Evolutionary conservation across 2,888 invertebrate genomes (phyloP).

Genomic region (Nemoura dubitans): DNA sequence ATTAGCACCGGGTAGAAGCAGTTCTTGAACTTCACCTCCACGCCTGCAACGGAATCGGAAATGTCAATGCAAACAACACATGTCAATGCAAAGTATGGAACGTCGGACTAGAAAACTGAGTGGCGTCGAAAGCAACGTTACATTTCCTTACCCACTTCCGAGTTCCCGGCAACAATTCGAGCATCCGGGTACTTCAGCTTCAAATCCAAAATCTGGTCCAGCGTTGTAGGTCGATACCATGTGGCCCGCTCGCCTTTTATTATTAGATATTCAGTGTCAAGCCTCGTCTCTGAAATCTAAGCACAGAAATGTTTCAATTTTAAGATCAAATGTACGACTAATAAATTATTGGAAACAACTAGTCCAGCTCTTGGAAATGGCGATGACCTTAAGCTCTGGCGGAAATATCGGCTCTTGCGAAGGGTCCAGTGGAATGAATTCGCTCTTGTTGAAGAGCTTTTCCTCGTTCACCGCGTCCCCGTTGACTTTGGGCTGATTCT

Average conservation of each 20-base stretch:
- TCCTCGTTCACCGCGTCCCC: slow-evolving; percentile 51
- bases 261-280: slow-evolving; percentile 69
- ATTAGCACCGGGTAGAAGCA: slow-evolving; percentile 81
- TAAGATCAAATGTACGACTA: not conserved
- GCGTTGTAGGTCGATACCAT: slow-evolving; percentile 80
- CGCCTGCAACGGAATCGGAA: slow-evolving; percentile 60
- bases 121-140: not conserved
- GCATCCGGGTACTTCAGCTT: slow-evolving; percentile 74
- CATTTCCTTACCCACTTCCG: slow-evolving; percentile 76
- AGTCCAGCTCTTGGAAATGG: no score
- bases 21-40: slow-evolving; percentile 90
- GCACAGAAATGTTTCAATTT: slow-evolving; percentile 9
- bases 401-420: slow-evolving; percentile 93
- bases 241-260: slow-evolving; percentile 71
- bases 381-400: slow-evolving; percentile 76
- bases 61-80: not conserved
- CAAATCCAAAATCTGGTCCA: slow-evolving; percentile 72
- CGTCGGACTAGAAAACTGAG: not conserved
- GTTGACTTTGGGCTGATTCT: slow-evolving; percentile 56
- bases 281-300: slow-evolving; percentile 57
- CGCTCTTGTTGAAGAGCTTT: slow-evolving; percentile 66
- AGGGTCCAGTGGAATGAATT: slow-evolving; percentile 78
- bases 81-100: no score
- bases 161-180: slow-evolving; percentile 89
- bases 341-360: no score